Percentiles rank a stretch among this genome's conserved stretches.
Evolutionary conservation across 2,888 invertebrate genomes (phyloP).

Genomic region (Gnatocerus cornutus): DNA sequence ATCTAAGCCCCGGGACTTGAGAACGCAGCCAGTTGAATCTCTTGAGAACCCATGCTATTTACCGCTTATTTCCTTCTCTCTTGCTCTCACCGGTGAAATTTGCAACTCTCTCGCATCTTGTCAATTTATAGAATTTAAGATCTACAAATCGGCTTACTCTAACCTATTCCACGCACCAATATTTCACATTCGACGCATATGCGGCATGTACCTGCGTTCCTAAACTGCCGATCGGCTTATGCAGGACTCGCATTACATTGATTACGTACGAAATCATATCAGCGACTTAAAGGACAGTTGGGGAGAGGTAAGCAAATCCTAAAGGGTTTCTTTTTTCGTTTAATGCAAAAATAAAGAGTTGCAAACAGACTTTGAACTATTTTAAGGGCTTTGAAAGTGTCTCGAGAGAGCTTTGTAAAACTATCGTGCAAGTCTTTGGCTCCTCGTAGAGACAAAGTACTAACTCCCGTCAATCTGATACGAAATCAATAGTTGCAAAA

Average conservation of each 20-base stretch:
- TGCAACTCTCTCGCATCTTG: conserved; percentile 46
- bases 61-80: conserved; percentile 42
- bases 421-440: conserved; percentile 15
- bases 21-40: conserved; percentile 43
- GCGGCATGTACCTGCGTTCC: conserved; percentile 36
- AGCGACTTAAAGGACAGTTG: conserved; percentile 2
- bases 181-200: conserved; percentile 46
- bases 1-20: conserved; percentile 46
- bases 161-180: conserved; percentile 51
- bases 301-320: background rate
- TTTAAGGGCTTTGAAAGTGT: conserved; percentile 4
- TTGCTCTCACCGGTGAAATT: conserved; percentile 24
- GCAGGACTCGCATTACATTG: conserved; percentile 32
- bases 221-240: conserved; percentile 36
- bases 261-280: conserved; percentile 30
- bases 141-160: conserved; percentile 55
- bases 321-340: background rate
- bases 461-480: conserved; percentile 8
- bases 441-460: conserved; percentile 5
- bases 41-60: conserved; percentile 46
- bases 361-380: conserved; percentile 3
- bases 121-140: conserved; percentile 55
- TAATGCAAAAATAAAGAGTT: conserved; percentile 9
- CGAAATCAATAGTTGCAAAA: conserved; percentile 12
- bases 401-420: conserved; percentile 20